Evolutionary conservation across 23 tunicate species (phyloP).

Genomic region (Styela clava): DNA sequence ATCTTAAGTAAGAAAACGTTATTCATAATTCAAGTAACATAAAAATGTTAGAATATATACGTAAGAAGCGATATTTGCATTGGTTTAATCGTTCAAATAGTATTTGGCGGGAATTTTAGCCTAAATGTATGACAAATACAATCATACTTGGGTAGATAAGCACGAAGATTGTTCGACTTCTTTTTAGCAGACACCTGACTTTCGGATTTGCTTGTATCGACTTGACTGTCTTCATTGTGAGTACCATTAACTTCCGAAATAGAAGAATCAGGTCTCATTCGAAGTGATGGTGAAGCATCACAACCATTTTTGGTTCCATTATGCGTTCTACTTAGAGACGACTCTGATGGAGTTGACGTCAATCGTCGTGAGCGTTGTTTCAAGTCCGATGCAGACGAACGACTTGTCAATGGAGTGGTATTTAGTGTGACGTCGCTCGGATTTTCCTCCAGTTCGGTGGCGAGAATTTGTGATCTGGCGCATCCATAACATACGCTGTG

Average conservation of each 20-base stretch:
- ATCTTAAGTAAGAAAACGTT: not conserved
- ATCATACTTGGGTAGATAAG: not conserved
- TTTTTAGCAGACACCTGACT: not conserved
- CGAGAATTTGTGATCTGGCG: conserved; percentile 67
- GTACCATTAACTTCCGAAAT: not conserved
- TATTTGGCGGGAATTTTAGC: too few species aligned
- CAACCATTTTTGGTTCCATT: not conserved
- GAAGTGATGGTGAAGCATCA: not conserved
- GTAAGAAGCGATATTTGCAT: too few species aligned
- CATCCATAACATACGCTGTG: conserved; percentile 89
- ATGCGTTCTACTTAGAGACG: not conserved
- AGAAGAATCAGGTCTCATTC: not conserved
- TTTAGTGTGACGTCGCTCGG: not conserved
- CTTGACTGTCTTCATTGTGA: not conserved
- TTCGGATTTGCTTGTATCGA: not conserved
- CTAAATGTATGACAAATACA: too few species aligned
- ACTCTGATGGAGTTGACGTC: not conserved
- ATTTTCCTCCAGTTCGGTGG: not conserved
- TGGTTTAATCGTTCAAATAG: too few species aligned
- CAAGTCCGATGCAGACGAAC: not conserved
- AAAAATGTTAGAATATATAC: too few species aligned
- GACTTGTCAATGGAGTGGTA: not conserved
- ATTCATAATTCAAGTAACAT: too few species aligned
- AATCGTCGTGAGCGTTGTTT: not conserved
- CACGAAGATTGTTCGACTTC: not conserved